Evolutionary conservation across 2,888 invertebrate species (phyloP).

Genomic region (Hedya salicella): DNA sequence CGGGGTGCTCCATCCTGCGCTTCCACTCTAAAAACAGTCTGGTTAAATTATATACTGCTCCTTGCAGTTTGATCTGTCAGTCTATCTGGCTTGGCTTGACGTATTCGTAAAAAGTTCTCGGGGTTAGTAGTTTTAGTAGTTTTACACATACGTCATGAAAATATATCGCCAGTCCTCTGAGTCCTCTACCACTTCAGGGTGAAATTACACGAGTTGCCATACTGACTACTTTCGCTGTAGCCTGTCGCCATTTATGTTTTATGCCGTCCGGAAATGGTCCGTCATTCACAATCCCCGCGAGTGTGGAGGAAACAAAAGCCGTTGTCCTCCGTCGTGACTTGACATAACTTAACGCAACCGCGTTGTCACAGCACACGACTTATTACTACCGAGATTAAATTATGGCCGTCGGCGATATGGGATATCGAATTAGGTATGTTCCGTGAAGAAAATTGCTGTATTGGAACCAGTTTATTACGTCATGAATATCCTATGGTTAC

Average conservation of each 20-base stretch:
- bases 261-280: slow-evolving; percentile 56
- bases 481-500: neutral
- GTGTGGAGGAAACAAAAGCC: slow-evolving; percentile 53
- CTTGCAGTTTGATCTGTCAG: no score
- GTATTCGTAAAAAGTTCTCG: no score
- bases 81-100: no score
- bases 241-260: slow-evolving; percentile 48
- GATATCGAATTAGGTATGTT: slow-evolving; percentile 14
- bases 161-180: no score
- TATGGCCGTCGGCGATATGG: slow-evolving; percentile 16
- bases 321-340: slow-evolving; percentile 46
- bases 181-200: no score
- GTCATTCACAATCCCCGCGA: slow-evolving; percentile 51
- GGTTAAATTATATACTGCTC: no score
- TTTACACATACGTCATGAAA: no score
- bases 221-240: no score
- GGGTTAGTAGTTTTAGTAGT: no score
- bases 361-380: slow-evolving; percentile 23
- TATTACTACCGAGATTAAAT: slow-evolving; percentile 20
- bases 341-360: slow-evolving; percentile 45
- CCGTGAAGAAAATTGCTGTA: slow-evolving; percentile 17
- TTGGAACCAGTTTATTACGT: slow-evolving; percentile 11
- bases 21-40: no score
- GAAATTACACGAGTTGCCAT: no score
- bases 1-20: no score